These are phyloP conservation scores for Andrena camellia DNA, from an alignment of 2,888 invertebrate species.

Conservation along the genomic window DNA sequence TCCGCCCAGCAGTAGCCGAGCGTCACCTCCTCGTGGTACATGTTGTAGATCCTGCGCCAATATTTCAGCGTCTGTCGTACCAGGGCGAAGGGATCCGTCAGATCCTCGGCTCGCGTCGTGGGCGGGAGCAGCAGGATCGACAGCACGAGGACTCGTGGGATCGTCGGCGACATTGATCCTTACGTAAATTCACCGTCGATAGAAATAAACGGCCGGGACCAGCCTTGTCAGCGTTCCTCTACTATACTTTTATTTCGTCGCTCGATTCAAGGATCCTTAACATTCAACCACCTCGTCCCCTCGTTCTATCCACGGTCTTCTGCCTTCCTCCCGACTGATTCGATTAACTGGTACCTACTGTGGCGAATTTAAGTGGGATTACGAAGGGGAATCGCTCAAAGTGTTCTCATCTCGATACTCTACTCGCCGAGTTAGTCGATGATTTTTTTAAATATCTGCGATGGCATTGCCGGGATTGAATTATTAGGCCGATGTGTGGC, in stretches of 20 bases:
- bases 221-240: slow-evolving; percentile 30
- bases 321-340: background rate
- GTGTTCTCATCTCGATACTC: background rate
- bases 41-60: slow-evolving; percentile 66
- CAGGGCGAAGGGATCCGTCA: slow-evolving; percentile 41
- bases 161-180: slow-evolving; percentile 63
- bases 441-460: background rate
- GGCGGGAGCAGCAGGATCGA: slow-evolving; percentile 49
- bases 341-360: background rate
- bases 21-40: slow-evolving; percentile 67
- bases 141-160: slow-evolving; percentile 52
- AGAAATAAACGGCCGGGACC: slow-evolving; percentile 38
- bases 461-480: too few species aligned
- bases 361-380: background rate
- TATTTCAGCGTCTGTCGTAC: slow-evolving; percentile 60
- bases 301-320: background rate
- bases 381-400: background rate
- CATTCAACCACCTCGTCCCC: slow-evolving; percentile 5
- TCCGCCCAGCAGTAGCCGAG: slow-evolving; percentile 70
- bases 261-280: slow-evolving; percentile 12
- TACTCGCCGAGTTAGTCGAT: background rate
- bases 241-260: background rate
- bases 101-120: slow-evolving; percentile 25
- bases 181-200: slow-evolving; percentile 37
- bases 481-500: too few species aligned